These are phyloP conservation scores for Catamblyrhynchus diadema DNA, from an alignment of 2,797 vertebrate genomes.

Conservation along the genomic window DNA sequence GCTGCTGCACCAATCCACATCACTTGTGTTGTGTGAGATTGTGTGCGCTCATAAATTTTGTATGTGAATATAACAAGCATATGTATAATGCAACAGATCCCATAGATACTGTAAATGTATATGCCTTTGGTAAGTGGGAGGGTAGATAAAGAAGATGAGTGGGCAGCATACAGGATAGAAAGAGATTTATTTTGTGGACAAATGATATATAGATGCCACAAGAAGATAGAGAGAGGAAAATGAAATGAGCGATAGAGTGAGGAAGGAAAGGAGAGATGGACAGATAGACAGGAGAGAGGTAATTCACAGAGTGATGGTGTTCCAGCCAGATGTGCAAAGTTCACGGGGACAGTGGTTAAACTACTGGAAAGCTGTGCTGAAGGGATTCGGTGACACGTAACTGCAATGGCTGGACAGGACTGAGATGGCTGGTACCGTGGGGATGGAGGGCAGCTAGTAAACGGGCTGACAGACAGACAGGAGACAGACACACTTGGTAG, in stretches of 20 bases:
- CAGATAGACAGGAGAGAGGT: not conserved
- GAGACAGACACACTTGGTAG: not conserved
- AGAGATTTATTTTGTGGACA: constrained; percentile 65
- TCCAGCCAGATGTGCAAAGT: constrained; percentile 56
- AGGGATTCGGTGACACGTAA: not conserved
- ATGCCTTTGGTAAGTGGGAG: constrained; percentile 54
- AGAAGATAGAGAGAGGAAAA: constrained; percentile 20
- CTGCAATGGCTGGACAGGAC: not conserved
- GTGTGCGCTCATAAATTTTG: constrained; percentile 48
- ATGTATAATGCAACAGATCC: constrained; percentile 55
- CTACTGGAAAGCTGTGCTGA: not conserved
- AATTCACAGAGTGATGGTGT: not conserved
- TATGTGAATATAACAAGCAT: constrained; percentile 45
- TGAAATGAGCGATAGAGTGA: not conserved
- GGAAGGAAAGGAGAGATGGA: constrained; percentile 31
- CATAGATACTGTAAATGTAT: constrained; percentile 61
- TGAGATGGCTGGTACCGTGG: not conserved
- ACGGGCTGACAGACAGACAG: not conserved
- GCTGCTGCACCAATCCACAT: constrained; percentile 44
- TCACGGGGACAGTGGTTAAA: not conserved
- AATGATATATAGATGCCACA: constrained; percentile 35
- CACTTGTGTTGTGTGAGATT: constrained; percentile 38
- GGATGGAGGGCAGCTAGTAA: not conserved
- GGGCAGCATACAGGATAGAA: constrained; percentile 55
- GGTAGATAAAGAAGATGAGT: constrained; percentile 65